A percentile compares a stretch with the other conserved stretches of the same genome.
Evolutionary conservation across 2,113 vertebrate genomes (phyloP).

Genomic region (Crotalus tigris): DNA sequence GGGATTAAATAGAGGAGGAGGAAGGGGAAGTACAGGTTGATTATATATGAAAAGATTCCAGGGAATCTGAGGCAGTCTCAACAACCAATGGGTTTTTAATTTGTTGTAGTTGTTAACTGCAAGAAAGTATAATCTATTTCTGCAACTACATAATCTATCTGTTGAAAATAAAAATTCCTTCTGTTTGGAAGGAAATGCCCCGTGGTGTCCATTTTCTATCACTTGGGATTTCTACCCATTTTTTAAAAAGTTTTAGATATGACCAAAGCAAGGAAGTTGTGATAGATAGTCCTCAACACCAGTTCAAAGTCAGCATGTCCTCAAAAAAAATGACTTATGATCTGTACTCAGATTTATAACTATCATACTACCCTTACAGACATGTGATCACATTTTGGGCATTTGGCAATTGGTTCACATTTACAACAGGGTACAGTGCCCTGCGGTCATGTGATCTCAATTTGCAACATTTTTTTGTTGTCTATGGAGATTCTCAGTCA

Average conservation of each 20-base stretch:
- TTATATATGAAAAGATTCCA: not conserved
- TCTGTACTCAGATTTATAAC: not conserved
- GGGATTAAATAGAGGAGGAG: not conserved
- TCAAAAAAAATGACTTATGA: not conserved
- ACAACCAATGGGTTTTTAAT: not conserved
- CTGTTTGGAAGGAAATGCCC: not conserved
- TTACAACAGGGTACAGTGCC: not conserved
- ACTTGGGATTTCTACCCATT: not conserved
- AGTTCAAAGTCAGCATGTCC: not conserved
- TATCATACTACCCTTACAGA: not conserved
- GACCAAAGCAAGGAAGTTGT: not conserved
- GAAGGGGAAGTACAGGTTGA: not conserved
- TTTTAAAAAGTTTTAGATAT: not conserved
- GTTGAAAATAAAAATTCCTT: not conserved
- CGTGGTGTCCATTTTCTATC: not conserved
- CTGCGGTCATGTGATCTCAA: not conserved
- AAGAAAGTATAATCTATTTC: not conserved
- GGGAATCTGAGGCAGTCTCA: not conserved
- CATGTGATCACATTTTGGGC: not conserved
- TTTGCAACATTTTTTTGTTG: not conserved
- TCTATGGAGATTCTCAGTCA: too few relatives aligned
- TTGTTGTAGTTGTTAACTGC: not conserved
- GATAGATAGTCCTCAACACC: not conserved
- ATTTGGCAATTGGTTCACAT: not conserved
- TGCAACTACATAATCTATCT: not conserved